These are phyloP conservation scores for Petrocephalus zakoni DNA, from an alignment of 2,113 vertebrate genomes.

Conservation along the genomic window DNA sequence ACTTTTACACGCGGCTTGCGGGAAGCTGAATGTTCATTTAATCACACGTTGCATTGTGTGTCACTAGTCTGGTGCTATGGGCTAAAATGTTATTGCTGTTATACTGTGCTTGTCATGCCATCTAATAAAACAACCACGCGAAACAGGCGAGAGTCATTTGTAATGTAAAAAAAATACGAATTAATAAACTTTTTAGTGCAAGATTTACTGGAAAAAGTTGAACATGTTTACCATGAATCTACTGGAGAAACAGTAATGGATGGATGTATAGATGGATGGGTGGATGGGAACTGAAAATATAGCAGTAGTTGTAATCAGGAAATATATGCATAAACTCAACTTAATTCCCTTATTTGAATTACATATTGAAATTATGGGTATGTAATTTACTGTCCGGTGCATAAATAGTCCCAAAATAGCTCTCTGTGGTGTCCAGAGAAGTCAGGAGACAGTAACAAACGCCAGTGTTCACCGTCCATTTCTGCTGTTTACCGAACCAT, in stretches of 20 bases:
- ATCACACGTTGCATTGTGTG: background rate
- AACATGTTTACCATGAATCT: background rate
- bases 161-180: background rate
- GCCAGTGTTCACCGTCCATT: background rate
- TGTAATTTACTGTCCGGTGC: background rate
- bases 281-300: background rate
- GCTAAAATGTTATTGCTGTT: background rate
- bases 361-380: background rate
- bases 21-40: background rate
- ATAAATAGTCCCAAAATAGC: background rate
- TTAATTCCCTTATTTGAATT: background rate
- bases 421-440: background rate
- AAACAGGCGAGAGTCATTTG: background rate
- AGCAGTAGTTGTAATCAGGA: background rate
- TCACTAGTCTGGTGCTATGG: background rate
- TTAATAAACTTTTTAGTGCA: background rate
- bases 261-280: background rate
- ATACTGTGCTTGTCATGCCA: background rate
- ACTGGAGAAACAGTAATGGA: background rate
- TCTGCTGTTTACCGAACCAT: background rate
- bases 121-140: background rate
- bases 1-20: slow-evolving; percentile 11
- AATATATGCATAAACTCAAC: background rate
- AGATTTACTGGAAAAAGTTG: background rate
- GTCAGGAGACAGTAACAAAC: background rate